Evolutionary conservation across 1,140 invertebrate species (phyloP), one percentile per base, ranked within the genome.

Genomic region (Bombus sylvicola): DNA sequence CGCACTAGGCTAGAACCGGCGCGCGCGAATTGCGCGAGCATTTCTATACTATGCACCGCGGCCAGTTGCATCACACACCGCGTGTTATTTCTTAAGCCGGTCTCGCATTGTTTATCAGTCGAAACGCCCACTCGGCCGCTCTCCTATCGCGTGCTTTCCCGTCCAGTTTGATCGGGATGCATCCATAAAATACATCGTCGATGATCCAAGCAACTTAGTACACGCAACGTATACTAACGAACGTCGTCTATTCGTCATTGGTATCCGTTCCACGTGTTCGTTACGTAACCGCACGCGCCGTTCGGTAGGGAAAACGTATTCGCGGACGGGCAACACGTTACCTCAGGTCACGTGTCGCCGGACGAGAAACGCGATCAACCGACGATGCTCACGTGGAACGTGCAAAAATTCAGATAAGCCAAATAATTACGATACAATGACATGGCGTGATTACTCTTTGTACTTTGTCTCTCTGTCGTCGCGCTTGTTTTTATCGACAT

Each of bases 1-100:
- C 37, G 43, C 74, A 37, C 37, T 39, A 59, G 73, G 59, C 74
- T 74, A 74, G 66, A 86, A 80, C 75, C 79, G 68, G 72, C 34
- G 68, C 37, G 62, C 31, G 85, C 89, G 77, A 90, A 90, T 89
- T 90, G 88, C 88, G 81, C 85, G 88, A 89, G 77, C 89, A 75
- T 84, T 87, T 74, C 76, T 76, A 83, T 82, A 73, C 73, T 53
- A 69, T 85, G 87, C 83, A 53, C 25, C 62, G 62, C 82, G 37
- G 62, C 81, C 77, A 72, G 88, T 90, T 90, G 89, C 89, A 89
- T 90, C 89, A 90, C 81, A 64, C 80, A 62, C 34, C 74, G 78
- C 72, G 87, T 53, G 71, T 89, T 83, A 83, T 89, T 89, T 89
- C 88, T 89, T 86, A 86, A 89, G 83, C 79, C 68, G 66, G 87